Evolutionary conservation across 2,888 invertebrate genomes (phyloP), one percentile per base, ranked within the genome.

Genomic region (Diaperis boleti): DNA sequence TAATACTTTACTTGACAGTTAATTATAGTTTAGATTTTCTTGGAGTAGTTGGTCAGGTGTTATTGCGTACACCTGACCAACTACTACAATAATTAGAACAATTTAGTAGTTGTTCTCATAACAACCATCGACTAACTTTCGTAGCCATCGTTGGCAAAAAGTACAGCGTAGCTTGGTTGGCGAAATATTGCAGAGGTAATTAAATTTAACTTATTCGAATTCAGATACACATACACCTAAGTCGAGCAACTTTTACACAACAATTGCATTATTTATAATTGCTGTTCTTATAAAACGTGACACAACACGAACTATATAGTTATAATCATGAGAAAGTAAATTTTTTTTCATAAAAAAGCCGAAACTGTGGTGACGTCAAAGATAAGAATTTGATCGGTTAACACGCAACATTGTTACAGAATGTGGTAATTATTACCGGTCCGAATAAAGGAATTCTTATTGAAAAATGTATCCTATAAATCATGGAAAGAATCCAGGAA

Each of bases 1-100:
- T n/a, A n/a, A n/a, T n/a, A n/a, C n/a, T n/a, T n/a, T n/a, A n/a
- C n/a, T n/a, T n/a, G 56, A 29, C 14, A 52, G 14, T 49, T 60
- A 61, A 65, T 65, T 67, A 65, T 56, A 56, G 55, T 7, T 11
- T 31, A 42, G 17, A 61, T 62, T 62, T 62, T 62, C 62, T 62
- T 59, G 50, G 49, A 59, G 62, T 59, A 17, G 60, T 26, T 59
- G 59, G 49, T 60, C 60, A n/a, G n/a, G n/a, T n/a, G n/a, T n/a
- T n/a, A n/a, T n/a, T n/a, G n/a, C n/a, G n/a, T n/a, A n/a, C n/a
- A n/a, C n/a, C n/a, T n/a, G n/a, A n/a, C n/a, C n/a, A n/a, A n/a
- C n/a, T n/a, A n/a, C n/a, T n/a, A n/a, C n/a, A n/a, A n/a, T n/a
- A n/a, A n/a, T n/a, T n/a, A n/a, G n/a, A n/a, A n/a, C n/a, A n/a